Base-by-base conservation (phyloP, 2,113 vertebrate genomes). In the Gorilla gorilla region DNA sequence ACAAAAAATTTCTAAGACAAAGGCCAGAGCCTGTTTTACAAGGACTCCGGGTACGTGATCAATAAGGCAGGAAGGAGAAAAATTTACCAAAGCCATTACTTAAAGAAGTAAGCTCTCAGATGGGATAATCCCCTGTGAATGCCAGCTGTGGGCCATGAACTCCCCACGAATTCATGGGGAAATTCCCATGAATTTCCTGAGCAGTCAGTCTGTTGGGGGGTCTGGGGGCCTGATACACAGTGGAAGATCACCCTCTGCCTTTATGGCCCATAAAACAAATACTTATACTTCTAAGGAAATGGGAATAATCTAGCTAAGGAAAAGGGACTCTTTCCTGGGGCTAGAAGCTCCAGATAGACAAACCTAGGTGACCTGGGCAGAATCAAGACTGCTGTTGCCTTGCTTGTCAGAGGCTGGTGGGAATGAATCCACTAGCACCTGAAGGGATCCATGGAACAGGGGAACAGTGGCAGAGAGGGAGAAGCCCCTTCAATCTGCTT, bases 31-130 rank as follows among this genome's bases (percentile, higher is more conserved):
- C 86, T 73, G 4, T 75, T 96, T 93, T 68, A 43, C 50, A 93
- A 94, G 23, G 18, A 35, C 32, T 25, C n/a, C 48, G 48, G 68
- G 61, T 48, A 84, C 38, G 18, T 85, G 66, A 82, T 93, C 32
- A 86, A 57, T 94, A 93, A 93, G 6, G 30, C 27, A 81, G 87
- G 75, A 93, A 61, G 76, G 40, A 95, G 64, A 75, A 91, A 87
- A 84, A 83, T 90, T 79, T 88, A 30, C 27, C 17, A 11, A 59
- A 94, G 85, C 14, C 4, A 68, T 88, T 73, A 52, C n/a, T 83
- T 82, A 27, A n/a, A 78, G 3, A 92, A 66, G n/a, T 68, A 30
- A 79, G 38, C 17, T 59, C 2, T 48, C 52, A 82, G 83, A 52
- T 75, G 20, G 8, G 55, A 64, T 66, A 14, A 75, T 5, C 9